Conservation (phyloP, 1,140 invertebrate genomes). For the Drosophila kikkawai region DNA sequence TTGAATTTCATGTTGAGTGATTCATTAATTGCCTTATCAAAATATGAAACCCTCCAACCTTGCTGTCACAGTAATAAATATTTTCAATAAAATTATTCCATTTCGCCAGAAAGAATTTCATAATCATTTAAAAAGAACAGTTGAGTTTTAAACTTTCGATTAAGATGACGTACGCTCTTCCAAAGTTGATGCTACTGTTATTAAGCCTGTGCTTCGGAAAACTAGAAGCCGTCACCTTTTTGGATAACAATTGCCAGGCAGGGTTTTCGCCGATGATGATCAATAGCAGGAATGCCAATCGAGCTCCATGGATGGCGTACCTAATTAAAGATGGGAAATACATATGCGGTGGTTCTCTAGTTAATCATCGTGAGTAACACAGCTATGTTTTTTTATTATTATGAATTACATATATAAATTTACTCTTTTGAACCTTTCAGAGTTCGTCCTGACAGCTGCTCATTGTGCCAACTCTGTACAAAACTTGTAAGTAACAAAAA, state of each 20-base stretch:
- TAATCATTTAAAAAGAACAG: background rate
- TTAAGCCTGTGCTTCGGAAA: background rate
- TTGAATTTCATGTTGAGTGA: no score
- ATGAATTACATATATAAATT: background rate
- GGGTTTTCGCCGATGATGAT: background rate
- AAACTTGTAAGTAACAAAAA: background rate
- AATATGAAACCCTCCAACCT: background rate
- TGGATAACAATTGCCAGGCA: background rate
- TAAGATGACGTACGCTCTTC: background rate
- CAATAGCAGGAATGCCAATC: background rate
- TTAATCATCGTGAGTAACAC: background rate
- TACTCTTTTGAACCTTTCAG: background rate
- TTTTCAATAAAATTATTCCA: background rate
- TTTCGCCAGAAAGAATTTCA: background rate
- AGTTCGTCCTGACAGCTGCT: background rate
- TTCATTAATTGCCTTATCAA: background rate
- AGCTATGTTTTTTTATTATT: no score
- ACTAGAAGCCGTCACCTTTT: background rate
- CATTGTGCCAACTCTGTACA: background rate
- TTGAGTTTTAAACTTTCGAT: background rate
- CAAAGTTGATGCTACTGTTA: background rate
- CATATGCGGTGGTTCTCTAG: background rate
- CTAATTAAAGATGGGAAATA: background rate
- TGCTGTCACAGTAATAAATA: background rate
- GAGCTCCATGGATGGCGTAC: conserved; percentile 1